Evolutionary conservation across 2,113 vertebrate species (phyloP), one percentile per base, ranked within the genome.

Genomic region (Callaeas wilsoni): DNA sequence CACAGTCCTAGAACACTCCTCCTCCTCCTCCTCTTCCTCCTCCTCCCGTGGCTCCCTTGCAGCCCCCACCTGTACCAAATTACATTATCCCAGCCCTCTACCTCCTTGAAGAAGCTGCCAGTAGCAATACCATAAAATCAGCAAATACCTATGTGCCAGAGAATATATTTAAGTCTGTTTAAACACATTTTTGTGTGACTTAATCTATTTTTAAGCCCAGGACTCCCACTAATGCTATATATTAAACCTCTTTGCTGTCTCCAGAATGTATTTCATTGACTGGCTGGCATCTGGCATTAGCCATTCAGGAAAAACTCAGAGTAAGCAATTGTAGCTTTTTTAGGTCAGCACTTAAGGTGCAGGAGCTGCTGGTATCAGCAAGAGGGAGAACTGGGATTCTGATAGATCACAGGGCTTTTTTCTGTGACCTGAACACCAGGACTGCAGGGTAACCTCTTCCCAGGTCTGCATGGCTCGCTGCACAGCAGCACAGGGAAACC

Each of bases 241-340:
- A 90, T 93, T 96, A 95, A 95, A 94, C 52, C 55, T 93, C 85
- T 84, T 77, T 93, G 71, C 94, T 94, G 85, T 88, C 92, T 96
- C 49, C 71, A 92, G 88, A 90, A 93, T 86, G 53, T 90, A 44
- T 92, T 97, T 94, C 93, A 94, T 88, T 94, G 84, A 94, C 90
- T 84, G 87, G 63, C 93, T 96, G 94, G 93, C 83, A 96, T 83
- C 59, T 93, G 91, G 79, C 32, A 77, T 95, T 90, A 93, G 32
- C 93, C 82, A 86, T 94, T 94, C 94, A 94, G 71, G 78, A 90
- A 96, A 92, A 96, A 82, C 47, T 90, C 84, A 4, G 84, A 88
- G 85, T 96, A 96, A 96, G 96, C 96, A 94, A 70, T 88, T 97
- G 91, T 81, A 94, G 94, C 68, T 84, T 94, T 96, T 97, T 96